Conservation (phyloP, 2,113 vertebrate species). For the Desmodus rotundus region DNA sequence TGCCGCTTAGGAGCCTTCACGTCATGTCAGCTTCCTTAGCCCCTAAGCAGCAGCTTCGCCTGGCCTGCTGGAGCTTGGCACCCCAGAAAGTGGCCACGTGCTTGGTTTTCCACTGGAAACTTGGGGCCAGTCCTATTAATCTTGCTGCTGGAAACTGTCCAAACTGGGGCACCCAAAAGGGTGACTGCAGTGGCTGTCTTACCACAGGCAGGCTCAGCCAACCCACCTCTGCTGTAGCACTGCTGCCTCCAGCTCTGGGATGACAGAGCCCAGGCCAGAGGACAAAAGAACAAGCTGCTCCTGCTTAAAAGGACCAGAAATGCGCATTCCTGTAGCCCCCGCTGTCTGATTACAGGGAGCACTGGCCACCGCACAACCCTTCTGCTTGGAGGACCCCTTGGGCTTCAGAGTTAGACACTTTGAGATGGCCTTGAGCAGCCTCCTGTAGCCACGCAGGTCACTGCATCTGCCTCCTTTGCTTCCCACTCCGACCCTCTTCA, state of each 20-base stretch:
- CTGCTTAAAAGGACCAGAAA: constrained; percentile 38
- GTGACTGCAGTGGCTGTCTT: not conserved
- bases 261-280: constrained; percentile 21
- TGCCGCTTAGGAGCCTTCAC: not conserved
- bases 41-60: not conserved
- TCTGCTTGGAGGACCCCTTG: not conserved
- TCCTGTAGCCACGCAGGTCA: not conserved
- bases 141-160: not conserved
- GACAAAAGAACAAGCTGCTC: constrained; percentile 37
- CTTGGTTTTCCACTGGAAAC: not conserved
- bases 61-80: not conserved
- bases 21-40: not conserved
- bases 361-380: not conserved
- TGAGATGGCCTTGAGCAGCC: not conserved
- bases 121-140: not conserved
- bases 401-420: not conserved
- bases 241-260: not conserved
- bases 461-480: no score
- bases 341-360: not conserved
- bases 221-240: not conserved
- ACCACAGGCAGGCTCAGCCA: not conserved
- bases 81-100: not conserved
- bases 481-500: no score
- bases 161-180: not conserved
- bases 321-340: constrained; percentile 8